phyloP scores from a whole-genome alignment of 2,888 invertebrate species.

The Cetonia aurata region DNA sequence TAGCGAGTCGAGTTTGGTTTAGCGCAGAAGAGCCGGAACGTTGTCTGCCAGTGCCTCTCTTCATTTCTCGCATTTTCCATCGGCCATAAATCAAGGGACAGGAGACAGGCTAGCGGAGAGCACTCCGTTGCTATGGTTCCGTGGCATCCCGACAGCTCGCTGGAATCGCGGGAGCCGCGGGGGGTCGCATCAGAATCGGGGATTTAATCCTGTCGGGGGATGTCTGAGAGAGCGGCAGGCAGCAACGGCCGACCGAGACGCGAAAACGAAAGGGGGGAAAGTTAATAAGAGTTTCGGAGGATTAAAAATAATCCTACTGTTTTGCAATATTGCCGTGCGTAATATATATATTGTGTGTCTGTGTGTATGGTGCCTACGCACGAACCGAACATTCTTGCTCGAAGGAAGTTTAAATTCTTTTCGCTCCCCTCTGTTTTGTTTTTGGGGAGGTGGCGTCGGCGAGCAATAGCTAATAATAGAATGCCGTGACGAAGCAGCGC shows the following conservation, averaged over 20 bases:
- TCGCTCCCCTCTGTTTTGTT: not conserved
- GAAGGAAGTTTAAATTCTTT: conserved; percentile 3
- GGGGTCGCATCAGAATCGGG: conserved; percentile 63
- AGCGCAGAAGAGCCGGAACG: conserved; percentile 39
- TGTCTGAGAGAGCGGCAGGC: conserved; percentile 58
- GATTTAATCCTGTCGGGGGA: conserved; percentile 67
- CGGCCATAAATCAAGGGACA: conserved; percentile 69
- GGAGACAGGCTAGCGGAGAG: conserved; percentile 68
- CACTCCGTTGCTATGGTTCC: conserved; percentile 68
- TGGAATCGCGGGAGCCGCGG: conserved; percentile 51
- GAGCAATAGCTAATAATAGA: too few relatives aligned
- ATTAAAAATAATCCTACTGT: conserved; percentile 68
- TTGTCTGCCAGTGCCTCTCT: conserved; percentile 67
- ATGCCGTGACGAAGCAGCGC: too few relatives aligned
- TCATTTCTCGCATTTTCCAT: conserved; percentile 70
- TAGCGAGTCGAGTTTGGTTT: conserved; percentile 42
- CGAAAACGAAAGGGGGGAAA: conserved; percentile 59
- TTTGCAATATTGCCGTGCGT: conserved; percentile 65
- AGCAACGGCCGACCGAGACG: conserved; percentile 31
- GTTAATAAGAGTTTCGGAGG: conserved; percentile 68
- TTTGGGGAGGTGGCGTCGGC: too few relatives aligned
- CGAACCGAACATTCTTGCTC: not conserved
- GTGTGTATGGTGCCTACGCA: not conserved
- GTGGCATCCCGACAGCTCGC: conserved; percentile 68
- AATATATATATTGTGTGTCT: conserved; percentile 20